Evolutionary conservation across 1,140 invertebrate genomes (phyloP).

Genomic region (Ylistrum balloti): DNA sequence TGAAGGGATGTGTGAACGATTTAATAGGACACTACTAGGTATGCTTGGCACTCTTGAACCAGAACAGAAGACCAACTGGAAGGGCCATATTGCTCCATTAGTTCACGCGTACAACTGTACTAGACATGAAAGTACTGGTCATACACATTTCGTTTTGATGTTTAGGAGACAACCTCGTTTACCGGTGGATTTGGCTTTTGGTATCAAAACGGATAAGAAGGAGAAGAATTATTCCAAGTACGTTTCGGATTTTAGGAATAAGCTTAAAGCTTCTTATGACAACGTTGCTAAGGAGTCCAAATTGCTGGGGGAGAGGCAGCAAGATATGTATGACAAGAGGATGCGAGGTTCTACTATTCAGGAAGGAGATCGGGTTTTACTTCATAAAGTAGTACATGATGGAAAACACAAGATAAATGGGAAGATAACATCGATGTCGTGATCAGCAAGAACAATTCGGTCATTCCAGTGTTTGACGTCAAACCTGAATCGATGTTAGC

Average conservation of each 20-base stretch:
- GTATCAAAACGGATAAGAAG: slow-evolving; percentile 7
- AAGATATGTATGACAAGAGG: not conserved
- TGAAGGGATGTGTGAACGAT: no score
- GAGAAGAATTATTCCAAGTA: not conserved
- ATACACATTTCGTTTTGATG: slow-evolving; percentile 60
- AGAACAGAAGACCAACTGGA: slow-evolving; percentile 58
- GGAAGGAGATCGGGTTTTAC: slow-evolving; percentile 43
- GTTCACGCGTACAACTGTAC: slow-evolving; percentile 64
- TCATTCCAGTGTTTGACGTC: slow-evolving; percentile 52
- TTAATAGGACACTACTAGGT: no score
- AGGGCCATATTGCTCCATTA: slow-evolving; percentile 43
- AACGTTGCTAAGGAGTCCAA: slow-evolving; percentile 2
- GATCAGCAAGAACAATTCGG: slow-evolving; percentile 43
- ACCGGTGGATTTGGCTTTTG: slow-evolving; percentile 55
- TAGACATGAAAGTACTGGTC: slow-evolving; percentile 58
- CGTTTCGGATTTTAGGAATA: slow-evolving; percentile 21
- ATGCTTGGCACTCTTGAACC: slow-evolving; percentile 42
- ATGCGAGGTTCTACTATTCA: not conserved
- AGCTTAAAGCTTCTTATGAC: not conserved
- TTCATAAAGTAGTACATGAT: slow-evolving; percentile 42
- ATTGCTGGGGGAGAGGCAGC: not conserved
- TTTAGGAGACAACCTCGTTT: slow-evolving; percentile 62
- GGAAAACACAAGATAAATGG: slow-evolving; percentile 59
- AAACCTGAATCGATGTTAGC: slow-evolving; percentile 9
- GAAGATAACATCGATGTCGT: slow-evolving; percentile 48